Base-by-base conservation (phyloP, 2,797 vertebrate species). In the Lagocephalus sceleratus region DNA sequence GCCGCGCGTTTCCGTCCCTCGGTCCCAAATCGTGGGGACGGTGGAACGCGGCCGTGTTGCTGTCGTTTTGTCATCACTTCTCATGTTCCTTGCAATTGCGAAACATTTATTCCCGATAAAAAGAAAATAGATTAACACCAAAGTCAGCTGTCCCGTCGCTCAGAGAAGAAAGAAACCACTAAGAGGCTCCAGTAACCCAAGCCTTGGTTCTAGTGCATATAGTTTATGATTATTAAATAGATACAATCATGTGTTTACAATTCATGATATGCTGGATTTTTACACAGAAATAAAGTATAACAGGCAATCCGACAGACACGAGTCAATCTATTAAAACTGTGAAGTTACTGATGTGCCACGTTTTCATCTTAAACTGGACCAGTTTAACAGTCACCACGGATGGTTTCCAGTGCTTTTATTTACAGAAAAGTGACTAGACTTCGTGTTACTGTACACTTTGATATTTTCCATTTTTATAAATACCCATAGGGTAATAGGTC, bases 401-500 rank as follows among this genome's bases (percentile, higher is more conserved):
- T 78, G 85, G 88, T 93, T 91, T 93, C 91, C 93, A 94, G 94
- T 94, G 91, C 92, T 93, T 97, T 94, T 96, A 98, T 97, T 94
- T 96, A 98, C 95, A 98, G 90, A 93, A 91, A 93, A 91, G 92
- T 94, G 89, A 90, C 94, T 93, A 92, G 91, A 92, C 92, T 91
- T 92, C 87, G 91, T 82, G 91, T 94, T 94, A 92, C 93, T 93
- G 93, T 94, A 92, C 93, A 95, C 91, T 91, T 94, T 92, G 88
- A 94, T 92, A 95, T 93, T 93, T 90, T 92, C 89, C 92, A 88
- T 94, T 92, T 93, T 93, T 88, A 95, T 94, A 95, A 93, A 97
- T 99, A 99, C 97, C 96, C 97, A 98, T 94, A 97, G 97, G 97
- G 97, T 96, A 98, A 97, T 96, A 97, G 92, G 95, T 94, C 96